phyloP scores from a whole-genome alignment of 2,888 invertebrate species.

The Autographa pulchrina region DNA sequence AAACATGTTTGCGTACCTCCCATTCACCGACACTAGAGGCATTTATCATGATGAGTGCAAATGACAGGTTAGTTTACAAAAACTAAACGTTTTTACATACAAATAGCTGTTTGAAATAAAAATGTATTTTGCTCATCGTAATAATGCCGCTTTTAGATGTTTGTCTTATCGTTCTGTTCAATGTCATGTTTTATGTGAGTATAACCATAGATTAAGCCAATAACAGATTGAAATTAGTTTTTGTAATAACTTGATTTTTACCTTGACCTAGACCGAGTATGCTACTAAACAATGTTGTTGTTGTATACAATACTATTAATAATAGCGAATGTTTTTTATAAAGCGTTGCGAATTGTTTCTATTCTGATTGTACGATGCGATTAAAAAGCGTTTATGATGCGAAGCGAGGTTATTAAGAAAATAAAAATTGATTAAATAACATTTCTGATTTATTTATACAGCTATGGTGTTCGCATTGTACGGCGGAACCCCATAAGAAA shows the following conservation, averaged over 20 bases:
- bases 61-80: conserved; percentile 24
- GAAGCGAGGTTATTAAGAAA: conserved; percentile 44
- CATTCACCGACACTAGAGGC: conserved; percentile 19
- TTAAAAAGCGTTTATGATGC: conserved; percentile 37
- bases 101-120: conserved; percentile 11
- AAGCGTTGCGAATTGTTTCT: conserved; percentile 42
- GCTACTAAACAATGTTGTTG: background rate
- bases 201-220: conserved; percentile 20
- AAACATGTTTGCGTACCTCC: conserved; percentile 34
- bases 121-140: conserved; percentile 33
- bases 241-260: background rate
- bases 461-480: conserved; percentile 66
- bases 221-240: conserved; percentile 1
- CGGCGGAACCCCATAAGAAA: conserved; percentile 73
- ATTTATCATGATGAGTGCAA: conserved; percentile 40
- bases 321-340: conserved; percentile 40
- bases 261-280: conserved; percentile 21
- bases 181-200: conserved; percentile 27
- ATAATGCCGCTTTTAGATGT: conserved; percentile 33
- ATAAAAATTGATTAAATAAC: conserved; percentile 41
- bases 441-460: conserved; percentile 75
- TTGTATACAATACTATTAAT: conserved; percentile 10
- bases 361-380: conserved; percentile 27
- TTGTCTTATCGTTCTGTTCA: conserved; percentile 24
- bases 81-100: background rate